phyloP scores from a whole-genome alignment of 1,140 invertebrate species.

The Metopolophium dirhodum region DNA sequence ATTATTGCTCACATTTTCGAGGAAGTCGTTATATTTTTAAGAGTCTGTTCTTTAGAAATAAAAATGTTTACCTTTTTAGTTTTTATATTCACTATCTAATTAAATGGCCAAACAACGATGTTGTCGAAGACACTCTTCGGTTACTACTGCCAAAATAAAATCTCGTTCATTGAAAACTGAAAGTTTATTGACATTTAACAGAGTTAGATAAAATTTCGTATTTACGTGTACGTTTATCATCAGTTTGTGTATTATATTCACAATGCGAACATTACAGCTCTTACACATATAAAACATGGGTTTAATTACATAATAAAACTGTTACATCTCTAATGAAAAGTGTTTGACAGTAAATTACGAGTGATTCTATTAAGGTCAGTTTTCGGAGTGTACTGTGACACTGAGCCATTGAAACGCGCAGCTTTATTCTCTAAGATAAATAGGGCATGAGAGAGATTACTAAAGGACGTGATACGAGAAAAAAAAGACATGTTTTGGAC shows the following conservation, averaged over 20 bases:
- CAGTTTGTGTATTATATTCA: neutral
- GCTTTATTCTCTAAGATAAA: neutral
- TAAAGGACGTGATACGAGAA: neutral
- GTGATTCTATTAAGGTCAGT: neutral
- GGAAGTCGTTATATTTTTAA: conserved; percentile 9
- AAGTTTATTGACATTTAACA: neutral
- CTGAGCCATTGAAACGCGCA: neutral
- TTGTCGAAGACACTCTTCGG: neutral
- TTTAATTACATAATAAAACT: conserved; percentile 4
- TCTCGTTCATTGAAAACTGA: neutral
- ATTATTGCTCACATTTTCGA: neutral
- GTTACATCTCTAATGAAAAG: conserved; percentile 6
- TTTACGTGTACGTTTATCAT: neutral
- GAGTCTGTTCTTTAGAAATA: neutral
- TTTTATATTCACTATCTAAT: neutral
- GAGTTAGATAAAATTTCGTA: neutral
- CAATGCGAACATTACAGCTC: neutral
- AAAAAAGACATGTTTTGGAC: neutral
- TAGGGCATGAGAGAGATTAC: neutral
- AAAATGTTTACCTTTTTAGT: neutral
- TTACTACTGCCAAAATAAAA: neutral
- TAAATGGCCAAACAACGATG: neutral
- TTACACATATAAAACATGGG: neutral
- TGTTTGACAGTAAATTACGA: neutral
- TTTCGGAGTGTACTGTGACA: neutral